Evolutionary conservation across 2,113 vertebrate genomes (phyloP), one percentile per base, ranked within the genome.

Genomic region (Lepus timidus): DNA sequence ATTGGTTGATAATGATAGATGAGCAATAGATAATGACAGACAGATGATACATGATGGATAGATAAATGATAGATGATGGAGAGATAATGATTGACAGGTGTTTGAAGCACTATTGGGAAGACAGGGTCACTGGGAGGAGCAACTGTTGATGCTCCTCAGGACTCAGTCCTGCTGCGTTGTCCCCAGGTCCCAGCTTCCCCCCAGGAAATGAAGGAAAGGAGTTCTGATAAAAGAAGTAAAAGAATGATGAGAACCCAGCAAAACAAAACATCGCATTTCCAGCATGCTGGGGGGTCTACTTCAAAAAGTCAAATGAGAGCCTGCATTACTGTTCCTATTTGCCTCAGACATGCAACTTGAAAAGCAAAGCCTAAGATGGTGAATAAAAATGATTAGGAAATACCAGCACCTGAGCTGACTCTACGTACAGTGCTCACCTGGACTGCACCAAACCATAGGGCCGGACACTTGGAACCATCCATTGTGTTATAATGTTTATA

Each of bases 201-300:
- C 6, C 27, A 74, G 16, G 67, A 79, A 76, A 68, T 9, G 1
- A 55, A 74, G 29, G 44, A 64, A 70, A 44, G 73, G 25, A 55
- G 12, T 61, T 67, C 19, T 80, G 31, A 61, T 81, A 25, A 29
- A 58, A 78, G 71, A 83, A 92, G 65, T 61, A 51, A 78, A 84
- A 78, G 71, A 83, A 92, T 51, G 70, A 71, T 82, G 52, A 29
- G 82, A 52, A 76, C 4, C 55, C 29, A 83, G 73, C 65, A 74
- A 88, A 96, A 80, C 58, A 58, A 71, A 84, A 55, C 67, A 79
- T 14, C 33, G 20, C 51, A 19, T 85, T 80, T 85, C 73, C 74
- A 61, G 22, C 20, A 44, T 20, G 13, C n/a, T 70, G 20, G 44
- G 88, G 62, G 36, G 61, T 49, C 51, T 2, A 33, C 51, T 62